Evolutionary conservation across 2,113 vertebrate species (phyloP), one percentile per base, ranked within the genome.

Genomic region (Zootoca vivipara): DNA sequence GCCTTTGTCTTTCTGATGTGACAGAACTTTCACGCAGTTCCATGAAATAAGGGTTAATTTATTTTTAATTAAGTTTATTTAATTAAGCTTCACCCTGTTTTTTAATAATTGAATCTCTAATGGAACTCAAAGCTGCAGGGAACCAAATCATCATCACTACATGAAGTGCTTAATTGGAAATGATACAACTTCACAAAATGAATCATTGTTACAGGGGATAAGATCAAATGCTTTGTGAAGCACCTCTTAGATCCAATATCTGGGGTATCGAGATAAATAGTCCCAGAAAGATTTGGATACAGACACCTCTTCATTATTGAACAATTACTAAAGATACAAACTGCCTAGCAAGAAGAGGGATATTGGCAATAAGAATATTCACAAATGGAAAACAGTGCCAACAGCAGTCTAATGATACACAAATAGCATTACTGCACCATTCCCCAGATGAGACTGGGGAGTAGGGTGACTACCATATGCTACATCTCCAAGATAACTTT

Each of bases 11-110:
- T 88, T 86, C 82, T 67, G n/a, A 75, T 69, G 64, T 52, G 86
- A 67, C 85, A 1, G 70, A 89, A 93, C 33, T 90, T 89, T 52
- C 62, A 87, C 78, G 67, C 89, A 89, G 33, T 62, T 89, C 93
- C 38, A 70, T 94, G 35, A 88, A 74, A 92, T 91, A 93, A 94
- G 89, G 90, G 91, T 95, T 94, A 94, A 95, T 90, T 74, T 92
- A 94, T 92, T 93, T 95, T 92, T 93, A 95, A 95, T 94, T 95
- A 95, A 78, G 46, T 87, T 94, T 94, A 93, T 92, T 95, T 95
- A 95, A 95, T 94, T 95, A 94, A 93, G 56, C 52, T 91, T 91
- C 82, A 91, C 67, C 78, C 7, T 52, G 28, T 90, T 93, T 92
- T 73, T 89, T 86, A 94, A 93, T 95, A 93, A 95, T 83, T 93